These are phyloP conservation scores for Corythornis madagascariensis DNA, from an alignment of 2,113 vertebrate genomes.

Conservation along the genomic window DNA sequence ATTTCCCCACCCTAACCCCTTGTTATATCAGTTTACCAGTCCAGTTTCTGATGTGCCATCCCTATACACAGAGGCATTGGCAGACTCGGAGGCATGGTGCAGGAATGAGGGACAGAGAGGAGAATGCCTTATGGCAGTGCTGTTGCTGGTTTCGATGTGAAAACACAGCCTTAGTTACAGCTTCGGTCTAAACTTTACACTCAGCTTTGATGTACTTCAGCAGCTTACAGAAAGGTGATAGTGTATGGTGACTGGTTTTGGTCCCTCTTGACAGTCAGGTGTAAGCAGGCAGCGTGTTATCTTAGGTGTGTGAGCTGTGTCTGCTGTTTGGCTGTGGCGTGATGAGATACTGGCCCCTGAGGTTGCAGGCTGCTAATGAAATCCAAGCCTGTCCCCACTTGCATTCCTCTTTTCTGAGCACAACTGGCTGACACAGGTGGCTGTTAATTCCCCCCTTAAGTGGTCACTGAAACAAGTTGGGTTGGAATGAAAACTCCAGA, in stretches of 20 bases:
- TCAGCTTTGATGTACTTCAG: not conserved
- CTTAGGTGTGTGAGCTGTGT: not conserved
- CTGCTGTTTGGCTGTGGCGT: fast-evolving
- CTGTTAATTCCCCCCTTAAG: not conserved
- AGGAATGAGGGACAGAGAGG: not conserved
- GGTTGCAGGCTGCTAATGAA: not conserved
- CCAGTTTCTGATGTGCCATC: not conserved
- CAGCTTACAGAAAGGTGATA: conserved; percentile 5
- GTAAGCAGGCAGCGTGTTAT: not conserved
- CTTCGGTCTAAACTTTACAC: not conserved
- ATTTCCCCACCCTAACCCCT: not conserved
- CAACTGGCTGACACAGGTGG: not conserved
- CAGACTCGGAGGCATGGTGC: not conserved
- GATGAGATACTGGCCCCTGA: not conserved
- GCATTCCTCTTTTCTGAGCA: not conserved
- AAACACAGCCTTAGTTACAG: not conserved
- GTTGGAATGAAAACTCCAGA: not conserved
- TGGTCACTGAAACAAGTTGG: not conserved
- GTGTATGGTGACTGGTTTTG: not conserved
- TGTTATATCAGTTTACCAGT: not conserved
- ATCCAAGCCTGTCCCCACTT: not conserved
- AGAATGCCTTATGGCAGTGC: fast-evolving
- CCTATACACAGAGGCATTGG: not conserved
- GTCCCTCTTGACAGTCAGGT: not conserved
- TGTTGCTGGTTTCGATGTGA: not conserved